Percentiles rank a stretch among this genome's conserved stretches.
These are phyloP conservation scores for Puntigrus tetrazona DNA, from an alignment of 2,113 vertebrate genomes.

Conservation along the genomic window DNA sequence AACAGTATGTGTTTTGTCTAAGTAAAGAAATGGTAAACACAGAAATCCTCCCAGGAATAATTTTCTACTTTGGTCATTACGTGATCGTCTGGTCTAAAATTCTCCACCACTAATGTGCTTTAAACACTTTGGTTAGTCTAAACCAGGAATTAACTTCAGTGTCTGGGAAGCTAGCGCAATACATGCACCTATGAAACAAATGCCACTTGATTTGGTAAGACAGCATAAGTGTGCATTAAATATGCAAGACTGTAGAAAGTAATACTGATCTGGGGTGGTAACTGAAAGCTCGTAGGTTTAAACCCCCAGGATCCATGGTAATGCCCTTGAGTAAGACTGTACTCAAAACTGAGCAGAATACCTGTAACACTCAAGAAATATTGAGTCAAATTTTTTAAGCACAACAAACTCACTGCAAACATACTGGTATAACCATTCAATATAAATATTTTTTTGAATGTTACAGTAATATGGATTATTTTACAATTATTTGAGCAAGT, in stretches of 20 bases:
- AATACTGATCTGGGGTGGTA: not conserved
- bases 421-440: not conserved
- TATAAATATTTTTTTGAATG: no score
- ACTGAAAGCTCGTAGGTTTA: not conserved
- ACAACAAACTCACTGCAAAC: not conserved
- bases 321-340: not conserved
- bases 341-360: not conserved
- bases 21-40: constrained; percentile 17
- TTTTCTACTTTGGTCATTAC: constrained; percentile 21
- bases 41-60: constrained; percentile 1
- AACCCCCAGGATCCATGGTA: not conserved
- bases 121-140: constrained; percentile 25
- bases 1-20: not conserved
- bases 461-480: not conserved
- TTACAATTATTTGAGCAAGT: not conserved
- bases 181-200: not conserved
- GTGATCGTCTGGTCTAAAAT: constrained; percentile 9
- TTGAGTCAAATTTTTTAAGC: not conserved
- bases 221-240: constrained; percentile 11
- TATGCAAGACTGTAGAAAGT: not conserved
- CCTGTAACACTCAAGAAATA: not conserved
- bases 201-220: constrained; percentile 4
- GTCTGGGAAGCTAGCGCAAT: not conserved
- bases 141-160: not conserved
- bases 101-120: constrained; percentile 18